A percentile compares a stretch with the other conserved stretches of the same genome.
phyloP scores from a whole-genome alignment of 2,113 vertebrate species.

The Physeter macrocephalus region DNA sequence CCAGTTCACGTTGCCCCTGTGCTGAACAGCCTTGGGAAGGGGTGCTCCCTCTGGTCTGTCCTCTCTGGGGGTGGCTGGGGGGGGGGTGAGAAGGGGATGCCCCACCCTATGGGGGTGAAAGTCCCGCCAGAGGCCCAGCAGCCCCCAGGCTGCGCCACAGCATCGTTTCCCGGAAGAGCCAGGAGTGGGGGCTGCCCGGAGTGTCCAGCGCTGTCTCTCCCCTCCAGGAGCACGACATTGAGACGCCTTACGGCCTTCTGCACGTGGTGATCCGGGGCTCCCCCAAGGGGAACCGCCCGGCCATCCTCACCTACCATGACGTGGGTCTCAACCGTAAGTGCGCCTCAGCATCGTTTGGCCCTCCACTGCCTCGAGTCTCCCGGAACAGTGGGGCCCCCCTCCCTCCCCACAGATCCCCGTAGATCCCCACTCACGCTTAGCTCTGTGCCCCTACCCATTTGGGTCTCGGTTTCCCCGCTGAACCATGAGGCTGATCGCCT shows the following conservation, averaged over 20 bases:
- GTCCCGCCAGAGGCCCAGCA: no score
- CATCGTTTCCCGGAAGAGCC: background rate
- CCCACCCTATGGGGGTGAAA: background rate
- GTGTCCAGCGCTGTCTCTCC: background rate
- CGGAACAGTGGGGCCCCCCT: background rate
- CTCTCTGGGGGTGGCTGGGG: background rate
- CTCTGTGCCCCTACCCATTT: background rate
- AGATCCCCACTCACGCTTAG: background rate
- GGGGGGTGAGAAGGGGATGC: background rate
- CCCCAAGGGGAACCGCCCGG: slow-evolving; percentile 94
- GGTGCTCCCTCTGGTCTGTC: background rate
- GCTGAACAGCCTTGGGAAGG: background rate
- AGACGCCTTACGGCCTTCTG: slow-evolving; percentile 95
- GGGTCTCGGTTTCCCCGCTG: background rate
- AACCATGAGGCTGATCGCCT: background rate
- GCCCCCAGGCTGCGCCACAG: background rate
- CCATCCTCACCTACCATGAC: slow-evolving; percentile 97
- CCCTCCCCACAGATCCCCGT: background rate
- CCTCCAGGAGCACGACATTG: slow-evolving; percentile 94
- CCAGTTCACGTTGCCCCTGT: background rate
- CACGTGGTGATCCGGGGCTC: slow-evolving; percentile 97
- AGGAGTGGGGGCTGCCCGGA: background rate
- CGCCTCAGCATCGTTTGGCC: fast-evolving
- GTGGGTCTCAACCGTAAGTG: slow-evolving; percentile 98
- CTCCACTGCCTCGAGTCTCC: background rate